A percentile compares a stretch with the other conserved stretches of the same genome.
These are phyloP conservation scores for Psilanteris sp. DNA, from an alignment of 1,140 invertebrate species.

Conservation along the genomic window DNA sequence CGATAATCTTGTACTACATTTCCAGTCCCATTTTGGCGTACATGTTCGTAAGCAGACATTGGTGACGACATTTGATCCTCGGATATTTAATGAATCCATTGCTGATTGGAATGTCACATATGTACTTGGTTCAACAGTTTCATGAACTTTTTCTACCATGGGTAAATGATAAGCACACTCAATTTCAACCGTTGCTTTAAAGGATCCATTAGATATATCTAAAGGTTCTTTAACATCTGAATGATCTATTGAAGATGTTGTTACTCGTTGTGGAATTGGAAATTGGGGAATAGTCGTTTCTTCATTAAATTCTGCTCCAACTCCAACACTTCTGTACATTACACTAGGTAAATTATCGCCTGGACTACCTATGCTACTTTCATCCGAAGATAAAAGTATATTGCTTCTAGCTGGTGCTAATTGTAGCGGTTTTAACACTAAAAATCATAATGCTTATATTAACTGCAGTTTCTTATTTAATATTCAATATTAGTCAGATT, in stretches of 20 bases:
- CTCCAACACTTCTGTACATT: constrained; percentile 75
- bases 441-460: too few relatives aligned
- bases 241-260: constrained; percentile 32
- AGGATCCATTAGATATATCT: constrained; percentile 54
- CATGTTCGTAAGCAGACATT: constrained; percentile 79
- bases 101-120: constrained; percentile 82
- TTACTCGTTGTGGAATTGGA: constrained; percentile 10
- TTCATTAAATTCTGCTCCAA: constrained; percentile 75
- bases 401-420: constrained; percentile 60
- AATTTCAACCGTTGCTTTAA: constrained; percentile 80
- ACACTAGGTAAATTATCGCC: constrained; percentile 72
- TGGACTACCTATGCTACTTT: constrained; percentile 68
- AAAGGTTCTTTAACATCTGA: constrained; percentile 36
- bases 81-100: constrained; percentile 63
- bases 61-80: constrained; percentile 75
- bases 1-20: too few relatives aligned
- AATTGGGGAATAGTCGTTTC: constrained; percentile 34
- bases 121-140: constrained; percentile 79
- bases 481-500: too few relatives aligned
- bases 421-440: constrained; percentile 47
- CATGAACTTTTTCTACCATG: constrained; percentile 73
- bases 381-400: constrained; percentile 57
- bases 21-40: constrained; percentile 82
- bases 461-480: too few relatives aligned
- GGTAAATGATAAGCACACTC: constrained; percentile 82